These are phyloP conservation scores for Mesorhabditis sp. DNA, from an alignment of 2,888 invertebrate species.

Conservation along the genomic window DNA sequence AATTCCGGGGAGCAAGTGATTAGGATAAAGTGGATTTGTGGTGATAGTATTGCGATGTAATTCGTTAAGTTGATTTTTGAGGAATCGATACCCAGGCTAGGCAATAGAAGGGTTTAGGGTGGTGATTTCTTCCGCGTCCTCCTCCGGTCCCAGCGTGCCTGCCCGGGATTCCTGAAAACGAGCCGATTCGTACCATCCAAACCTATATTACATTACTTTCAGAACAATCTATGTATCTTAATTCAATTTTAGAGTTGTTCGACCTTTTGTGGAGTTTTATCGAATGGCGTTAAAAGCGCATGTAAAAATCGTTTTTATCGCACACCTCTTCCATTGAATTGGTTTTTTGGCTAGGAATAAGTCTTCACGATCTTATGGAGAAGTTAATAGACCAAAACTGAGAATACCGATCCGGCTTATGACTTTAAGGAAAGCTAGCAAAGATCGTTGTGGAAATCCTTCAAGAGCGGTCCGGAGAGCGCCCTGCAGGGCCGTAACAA, in stretches of 20 bases:
- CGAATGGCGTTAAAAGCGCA: neutral
- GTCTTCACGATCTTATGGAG: too few relatives aligned
- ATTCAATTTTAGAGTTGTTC: neutral
- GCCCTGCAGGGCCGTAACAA: too few relatives aligned
- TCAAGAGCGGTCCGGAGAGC: too few relatives aligned
- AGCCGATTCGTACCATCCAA: neutral
- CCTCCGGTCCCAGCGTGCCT: neutral
- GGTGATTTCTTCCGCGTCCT: neutral
- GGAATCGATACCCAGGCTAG: too few relatives aligned
- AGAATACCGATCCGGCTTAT: too few relatives aligned
- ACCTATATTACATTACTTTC: neutral
- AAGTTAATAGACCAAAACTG: too few relatives aligned
- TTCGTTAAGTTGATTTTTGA: neutral
- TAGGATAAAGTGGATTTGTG: neutral
- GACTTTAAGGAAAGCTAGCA: too few relatives aligned
- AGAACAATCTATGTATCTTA: neutral
- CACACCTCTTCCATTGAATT: neutral
- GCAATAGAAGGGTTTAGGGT: neutral
- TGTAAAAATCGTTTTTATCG: neutral
- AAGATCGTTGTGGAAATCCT: too few relatives aligned
- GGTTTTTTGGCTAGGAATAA: too few relatives aligned
- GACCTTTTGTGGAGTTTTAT: neutral
- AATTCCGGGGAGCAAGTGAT: too few relatives aligned
- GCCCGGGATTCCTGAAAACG: conserved; percentile 5
- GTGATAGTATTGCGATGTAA: neutral